Percentiles rank a stretch among this genome's conserved stretches.
These are phyloP conservation scores for Papilio gigon DNA, from an alignment of 2,888 invertebrate genomes.

Conservation along the genomic window DNA sequence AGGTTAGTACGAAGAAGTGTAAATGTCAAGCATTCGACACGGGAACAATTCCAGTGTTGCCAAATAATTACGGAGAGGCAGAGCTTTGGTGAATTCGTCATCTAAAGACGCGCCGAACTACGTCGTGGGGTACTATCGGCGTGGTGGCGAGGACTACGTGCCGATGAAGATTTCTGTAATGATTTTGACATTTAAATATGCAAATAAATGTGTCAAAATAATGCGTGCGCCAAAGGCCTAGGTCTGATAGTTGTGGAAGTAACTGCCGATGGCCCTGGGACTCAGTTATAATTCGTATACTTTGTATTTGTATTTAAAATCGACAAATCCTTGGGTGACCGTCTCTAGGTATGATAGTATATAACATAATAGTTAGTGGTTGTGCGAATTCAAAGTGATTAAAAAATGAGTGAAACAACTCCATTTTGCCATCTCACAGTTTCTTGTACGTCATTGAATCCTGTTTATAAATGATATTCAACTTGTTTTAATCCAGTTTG, in stretches of 20 bases:
- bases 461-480: slow-evolving; percentile 59
- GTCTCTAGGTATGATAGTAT: neutral
- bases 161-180: neutral
- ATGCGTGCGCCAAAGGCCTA: neutral
- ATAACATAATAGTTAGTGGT: too few species aligned
- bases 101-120: neutral
- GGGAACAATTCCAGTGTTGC: slow-evolving; percentile 13
- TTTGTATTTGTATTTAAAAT: neutral
- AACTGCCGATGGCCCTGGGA: too few species aligned
- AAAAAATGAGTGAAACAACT: neutral
- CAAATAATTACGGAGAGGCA: slow-evolving; percentile 9
- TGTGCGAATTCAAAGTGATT: neutral
- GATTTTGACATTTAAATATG: neutral
- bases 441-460: slow-evolving; percentile 34
- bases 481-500: slow-evolving; percentile 61
- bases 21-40: slow-evolving; percentile 19
- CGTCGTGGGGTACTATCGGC: neutral
- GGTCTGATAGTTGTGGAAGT: too few species aligned
- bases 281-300: neutral
- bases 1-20: neutral
- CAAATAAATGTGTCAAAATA: neutral
- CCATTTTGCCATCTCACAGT: neutral
- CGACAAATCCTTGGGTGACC: too few species aligned
- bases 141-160: neutral
- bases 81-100: neutral